Base-by-base conservation (phyloP, 2,888 invertebrate species). In the Osmoderma eremita region DNA sequence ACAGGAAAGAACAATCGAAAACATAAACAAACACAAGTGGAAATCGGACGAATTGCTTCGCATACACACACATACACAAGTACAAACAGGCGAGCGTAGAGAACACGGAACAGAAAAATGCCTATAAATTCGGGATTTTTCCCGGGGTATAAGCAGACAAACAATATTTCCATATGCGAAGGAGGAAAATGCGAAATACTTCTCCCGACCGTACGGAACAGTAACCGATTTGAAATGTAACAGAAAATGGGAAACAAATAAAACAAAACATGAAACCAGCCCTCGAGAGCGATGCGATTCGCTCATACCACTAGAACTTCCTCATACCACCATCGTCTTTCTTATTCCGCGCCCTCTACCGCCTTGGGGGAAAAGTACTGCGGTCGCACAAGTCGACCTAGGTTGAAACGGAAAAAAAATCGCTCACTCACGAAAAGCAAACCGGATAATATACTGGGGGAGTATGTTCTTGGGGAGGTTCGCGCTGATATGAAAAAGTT, bases 191-290 rank as follows among this genome's bases (percentile, higher is more conserved):
- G 58, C 49, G 51, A 61, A 51, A 42, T 53, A 53, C 51, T 38
- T 18, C 24, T 8, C 56, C 54, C 62, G 51, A 51, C 61, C 56
- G 42, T 42, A 54, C 54, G 45, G 53, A 58, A 71, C 70, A 66
- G 72, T 71, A 74, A 74, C 73, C 72, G 73, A 70, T 69, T 72
- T 72, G 71, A 71, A 71, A 73, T 74, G 73, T 74, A 74, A 73
- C 71, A 50, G 69, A 63, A 70, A 72, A 71, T 68, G 65, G 71
- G 70, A 73, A 73, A 73, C 74, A 74, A 75, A 76, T 74, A 75
- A 74, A 74, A 70, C 63, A 50, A 67, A 63, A 58, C 49, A 63
- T 30, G 58, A 58, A 58, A 58, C 58, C 58, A 30, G 6, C 30
- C n/a, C 30, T 30, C 30, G 30, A 3, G 30, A 24, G 24, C 24